Evolutionary conservation across 2,888 invertebrate genomes (phyloP).

Genomic region (Hermodice carunculata): DNA sequence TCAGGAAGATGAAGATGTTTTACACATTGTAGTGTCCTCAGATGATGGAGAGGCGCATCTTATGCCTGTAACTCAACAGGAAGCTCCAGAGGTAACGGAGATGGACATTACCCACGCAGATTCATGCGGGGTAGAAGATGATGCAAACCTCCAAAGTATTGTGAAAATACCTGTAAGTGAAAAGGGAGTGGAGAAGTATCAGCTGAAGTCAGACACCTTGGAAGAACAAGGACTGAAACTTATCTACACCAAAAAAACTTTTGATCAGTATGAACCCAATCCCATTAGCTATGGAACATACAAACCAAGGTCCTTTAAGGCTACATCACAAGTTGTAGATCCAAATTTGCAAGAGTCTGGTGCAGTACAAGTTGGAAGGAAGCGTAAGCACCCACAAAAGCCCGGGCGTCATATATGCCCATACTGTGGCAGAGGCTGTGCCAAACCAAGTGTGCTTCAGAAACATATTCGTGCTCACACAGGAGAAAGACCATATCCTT

Average conservation of each 20-base stretch:
- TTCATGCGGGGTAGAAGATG: neutral
- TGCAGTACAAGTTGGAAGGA: constrained; percentile 34
- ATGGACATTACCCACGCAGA: neutral
- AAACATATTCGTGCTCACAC: constrained; percentile 96
- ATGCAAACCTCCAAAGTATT: neutral
- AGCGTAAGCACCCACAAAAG: constrained; percentile 50
- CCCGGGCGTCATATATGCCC: constrained; percentile 85
- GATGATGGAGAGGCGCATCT: neutral
- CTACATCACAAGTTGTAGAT: neutral
- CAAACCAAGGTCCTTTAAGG: constrained; percentile 7
- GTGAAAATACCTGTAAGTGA: constrained; percentile 1
- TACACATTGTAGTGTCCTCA: neutral
- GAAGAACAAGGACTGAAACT: constrained; percentile 43
- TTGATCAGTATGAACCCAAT: constrained; percentile 29
- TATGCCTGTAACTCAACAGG: neutral
- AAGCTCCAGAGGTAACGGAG: neutral
- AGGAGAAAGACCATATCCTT: constrained; percentile 92
- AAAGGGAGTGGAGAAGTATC: constrained; percentile 35
- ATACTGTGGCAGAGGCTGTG: constrained; percentile 89
- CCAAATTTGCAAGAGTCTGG: neutral
- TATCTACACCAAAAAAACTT: constrained; percentile 40
- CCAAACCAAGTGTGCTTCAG: constrained; percentile 92
- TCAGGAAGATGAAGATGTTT: neutral
- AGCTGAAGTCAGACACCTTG: constrained; percentile 40
- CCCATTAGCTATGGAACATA: constrained; percentile 20